Percentiles rank a stretch among this genome's conserved stretches.
phyloP scores from a whole-genome alignment of 2,888 invertebrate genomes.

The Atrina japonica region DNA sequence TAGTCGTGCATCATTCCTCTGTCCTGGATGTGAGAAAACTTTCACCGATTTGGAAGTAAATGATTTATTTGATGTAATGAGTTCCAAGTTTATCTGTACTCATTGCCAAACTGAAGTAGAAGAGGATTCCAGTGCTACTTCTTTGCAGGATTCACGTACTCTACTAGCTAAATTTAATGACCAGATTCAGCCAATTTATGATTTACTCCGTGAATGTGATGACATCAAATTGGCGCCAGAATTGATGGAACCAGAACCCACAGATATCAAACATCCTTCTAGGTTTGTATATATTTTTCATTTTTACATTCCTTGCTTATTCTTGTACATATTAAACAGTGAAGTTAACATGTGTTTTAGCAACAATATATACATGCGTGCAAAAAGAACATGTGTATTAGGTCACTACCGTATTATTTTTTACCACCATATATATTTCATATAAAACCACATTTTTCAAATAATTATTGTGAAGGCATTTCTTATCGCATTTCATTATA shows the following conservation, averaged over 20 bases:
- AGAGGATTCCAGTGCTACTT: constrained; percentile 95
- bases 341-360: neutral
- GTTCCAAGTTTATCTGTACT: constrained; percentile 84
- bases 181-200: constrained; percentile 94
- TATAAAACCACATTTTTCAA: too few relatives aligned
- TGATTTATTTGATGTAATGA: constrained; percentile 74
- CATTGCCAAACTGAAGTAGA: constrained; percentile 94
- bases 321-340: too few relatives aligned
- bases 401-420: too few relatives aligned
- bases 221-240: constrained; percentile 95
- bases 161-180: constrained; percentile 93
- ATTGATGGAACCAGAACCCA: constrained; percentile 92
- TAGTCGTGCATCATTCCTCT: constrained; percentile 96
- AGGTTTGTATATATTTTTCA: constrained; percentile 17
- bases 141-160: constrained; percentile 95
- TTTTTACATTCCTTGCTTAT: neutral
- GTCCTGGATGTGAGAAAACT: constrained; percentile 93
- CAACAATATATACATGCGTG: neutral
- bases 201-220: constrained; percentile 90
- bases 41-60: constrained; percentile 95
- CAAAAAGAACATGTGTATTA: neutral
- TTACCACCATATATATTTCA: too few relatives aligned
- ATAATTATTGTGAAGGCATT: too few relatives aligned
- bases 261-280: constrained; percentile 59
- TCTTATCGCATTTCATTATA: too few relatives aligned